These are phyloP conservation scores for Peromyscus nudipes DNA, from an alignment of 2,797 vertebrate genomes.

Conservation along the genomic window DNA sequence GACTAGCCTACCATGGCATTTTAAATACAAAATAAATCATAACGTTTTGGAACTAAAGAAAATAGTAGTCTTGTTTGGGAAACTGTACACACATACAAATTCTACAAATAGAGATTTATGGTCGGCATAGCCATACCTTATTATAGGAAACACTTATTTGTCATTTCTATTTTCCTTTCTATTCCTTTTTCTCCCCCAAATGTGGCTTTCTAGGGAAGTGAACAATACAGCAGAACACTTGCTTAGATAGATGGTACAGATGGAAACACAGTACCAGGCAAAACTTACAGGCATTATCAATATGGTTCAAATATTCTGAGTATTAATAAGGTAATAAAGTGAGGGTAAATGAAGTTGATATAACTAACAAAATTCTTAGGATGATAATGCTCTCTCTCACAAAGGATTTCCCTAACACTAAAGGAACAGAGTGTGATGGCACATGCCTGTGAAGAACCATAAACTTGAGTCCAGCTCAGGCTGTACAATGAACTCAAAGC, in stretches of 20 bases:
- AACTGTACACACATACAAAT: slow-evolving; percentile 9
- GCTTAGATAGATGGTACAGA: background rate
- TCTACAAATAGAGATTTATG: slow-evolving; percentile 3
- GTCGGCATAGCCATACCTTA: background rate
- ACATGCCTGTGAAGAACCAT: background rate
- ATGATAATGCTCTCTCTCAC: background rate
- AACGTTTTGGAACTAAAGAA: background rate
- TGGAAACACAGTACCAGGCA: slow-evolving; percentile 29
- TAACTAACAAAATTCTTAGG: slow-evolving; percentile 43
- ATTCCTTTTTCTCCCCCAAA: background rate
- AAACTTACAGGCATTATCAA: slow-evolving; percentile 36
- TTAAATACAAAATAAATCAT: background rate
- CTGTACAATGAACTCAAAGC: background rate
- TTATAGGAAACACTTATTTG: background rate
- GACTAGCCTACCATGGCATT: background rate
- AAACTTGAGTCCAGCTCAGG: background rate
- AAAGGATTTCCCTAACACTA: background rate
- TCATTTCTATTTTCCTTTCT: background rate
- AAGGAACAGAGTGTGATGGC: background rate
- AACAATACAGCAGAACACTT: slow-evolving; percentile 8
- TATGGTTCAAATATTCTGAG: slow-evolving; percentile 37
- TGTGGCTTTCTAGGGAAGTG: slow-evolving; percentile 21
- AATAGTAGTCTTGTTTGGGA: background rate
- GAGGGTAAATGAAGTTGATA: background rate
- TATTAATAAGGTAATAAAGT: background rate